Conservation (phyloP, 2,113 vertebrate species). For the Elachura formosa region DNA sequence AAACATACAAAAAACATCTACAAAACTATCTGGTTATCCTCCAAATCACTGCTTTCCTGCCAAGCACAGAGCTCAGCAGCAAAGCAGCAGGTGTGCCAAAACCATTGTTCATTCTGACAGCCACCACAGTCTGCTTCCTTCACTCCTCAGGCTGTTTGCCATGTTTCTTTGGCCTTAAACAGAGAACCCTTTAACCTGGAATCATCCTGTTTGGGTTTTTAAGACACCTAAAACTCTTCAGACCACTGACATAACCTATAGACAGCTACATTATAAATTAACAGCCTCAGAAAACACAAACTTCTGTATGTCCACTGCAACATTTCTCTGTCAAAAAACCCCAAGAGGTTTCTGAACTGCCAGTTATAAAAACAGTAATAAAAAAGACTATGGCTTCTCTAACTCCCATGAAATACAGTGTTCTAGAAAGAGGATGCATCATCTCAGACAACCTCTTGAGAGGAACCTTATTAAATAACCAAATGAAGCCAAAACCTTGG, state of each 20-base stretch:
- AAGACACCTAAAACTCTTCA: not conserved
- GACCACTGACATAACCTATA: not conserved
- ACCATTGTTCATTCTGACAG: conserved; percentile 37
- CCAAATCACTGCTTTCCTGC: conserved; percentile 37
- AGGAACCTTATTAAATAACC: not conserved
- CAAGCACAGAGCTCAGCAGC: not conserved
- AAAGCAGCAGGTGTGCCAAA: conserved; percentile 50
- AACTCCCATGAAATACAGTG: not conserved
- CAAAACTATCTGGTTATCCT: conserved; percentile 34
- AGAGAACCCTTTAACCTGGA: not conserved
- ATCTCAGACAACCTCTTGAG: not conserved
- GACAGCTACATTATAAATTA: not conserved
- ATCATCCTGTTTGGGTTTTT: not conserved
- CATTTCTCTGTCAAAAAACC: not conserved
- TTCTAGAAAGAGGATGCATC: not conserved
- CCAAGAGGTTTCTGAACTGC: not conserved
- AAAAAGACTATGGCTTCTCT: not conserved
- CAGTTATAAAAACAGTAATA: not conserved
- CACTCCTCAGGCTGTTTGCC: not conserved
- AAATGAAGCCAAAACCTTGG: not conserved
- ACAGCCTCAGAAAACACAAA: not conserved
- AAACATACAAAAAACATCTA: conserved; percentile 37
- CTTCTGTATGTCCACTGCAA: not conserved
- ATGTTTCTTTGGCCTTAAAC: not conserved
- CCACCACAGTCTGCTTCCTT: conserved; percentile 41